phyloP scores from a whole-genome alignment of 53 echinoderm and acorn worm genomes.

The Zoroaster sp. region DNA sequence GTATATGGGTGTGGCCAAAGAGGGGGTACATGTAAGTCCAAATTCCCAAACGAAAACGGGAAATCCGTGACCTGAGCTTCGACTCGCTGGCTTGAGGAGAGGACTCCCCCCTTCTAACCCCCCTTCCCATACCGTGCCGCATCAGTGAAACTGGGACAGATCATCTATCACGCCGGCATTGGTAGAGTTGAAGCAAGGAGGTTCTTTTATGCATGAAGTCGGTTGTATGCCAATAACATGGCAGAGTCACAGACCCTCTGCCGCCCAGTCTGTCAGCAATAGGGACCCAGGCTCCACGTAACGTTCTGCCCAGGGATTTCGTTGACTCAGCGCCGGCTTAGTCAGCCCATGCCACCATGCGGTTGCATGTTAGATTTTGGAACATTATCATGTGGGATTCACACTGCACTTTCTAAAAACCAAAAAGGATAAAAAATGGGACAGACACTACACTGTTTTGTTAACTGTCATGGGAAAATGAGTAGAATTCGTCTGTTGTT shows the following conservation, averaged over 20 bases:
- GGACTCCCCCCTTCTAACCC: neutral
- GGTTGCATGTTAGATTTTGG: no score
- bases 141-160: conserved; percentile 24
- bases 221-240: neutral
- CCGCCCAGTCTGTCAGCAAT: conserved; percentile 38
- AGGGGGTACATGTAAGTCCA: neutral
- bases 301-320: conserved; percentile 41
- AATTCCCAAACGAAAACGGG: neutral
- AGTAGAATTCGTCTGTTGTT: no score
- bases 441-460: no score
- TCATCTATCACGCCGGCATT: conserved; percentile 26
- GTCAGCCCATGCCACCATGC: conserved; percentile 17
- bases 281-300: neutral
- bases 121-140: neutral
- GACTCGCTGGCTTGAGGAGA: neutral
- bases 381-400: neutral
- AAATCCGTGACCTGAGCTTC: neutral
- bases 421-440: no score
- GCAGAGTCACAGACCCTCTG: conserved; percentile 17
- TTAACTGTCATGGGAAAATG: no score
- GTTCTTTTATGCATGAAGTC: conserved; percentile 25
- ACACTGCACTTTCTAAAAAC: neutral
- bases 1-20: neutral
- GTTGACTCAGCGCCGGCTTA: conserved; percentile 11
- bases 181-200: conserved; percentile 24